Conservation (phyloP, 2,888 invertebrate species). For the Syrphus vitripennis region DNA sequence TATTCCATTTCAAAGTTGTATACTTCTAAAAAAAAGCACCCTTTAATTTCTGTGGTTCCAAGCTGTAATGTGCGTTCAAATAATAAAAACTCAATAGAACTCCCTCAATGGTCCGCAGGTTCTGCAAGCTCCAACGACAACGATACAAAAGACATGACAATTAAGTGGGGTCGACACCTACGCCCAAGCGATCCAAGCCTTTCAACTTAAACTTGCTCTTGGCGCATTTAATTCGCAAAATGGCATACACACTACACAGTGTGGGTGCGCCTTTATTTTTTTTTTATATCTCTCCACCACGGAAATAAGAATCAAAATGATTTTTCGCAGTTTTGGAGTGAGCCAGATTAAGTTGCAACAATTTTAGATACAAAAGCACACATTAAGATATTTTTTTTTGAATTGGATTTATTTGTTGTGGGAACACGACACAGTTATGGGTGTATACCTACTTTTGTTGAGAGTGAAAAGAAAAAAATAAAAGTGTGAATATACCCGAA, state of each 20-base stretch:
- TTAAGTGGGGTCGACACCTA: conserved; percentile 70
- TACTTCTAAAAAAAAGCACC: no score
- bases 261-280: conserved; percentile 60
- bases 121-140: not conserved
- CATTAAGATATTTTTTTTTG: conserved; percentile 8
- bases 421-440: not conserved
- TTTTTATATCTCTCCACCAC: not conserved
- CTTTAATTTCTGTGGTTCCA: not conserved
- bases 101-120: conserved; percentile 60
- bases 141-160: conserved; percentile 44
- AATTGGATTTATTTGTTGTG: not conserved
- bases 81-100: conserved; percentile 65
- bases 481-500: conserved; percentile 19
- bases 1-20: no score
- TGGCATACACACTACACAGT: conserved; percentile 54
- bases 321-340: conserved; percentile 23
- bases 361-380: conserved; percentile 33
- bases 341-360: conserved; percentile 67
- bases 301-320: conserved; percentile 60
- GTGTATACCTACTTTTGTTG: conserved; percentile 10
- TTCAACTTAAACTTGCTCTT: not conserved
- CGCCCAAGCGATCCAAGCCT: conserved; percentile 37
- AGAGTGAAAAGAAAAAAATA: not conserved
- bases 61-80: conserved; percentile 28
- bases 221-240: conserved; percentile 61